Evolutionary conservation across 2,797 vertebrate genomes (phyloP), one percentile per base, ranked within the genome.

Genomic region (Chaenodraco wilsoni): DNA sequence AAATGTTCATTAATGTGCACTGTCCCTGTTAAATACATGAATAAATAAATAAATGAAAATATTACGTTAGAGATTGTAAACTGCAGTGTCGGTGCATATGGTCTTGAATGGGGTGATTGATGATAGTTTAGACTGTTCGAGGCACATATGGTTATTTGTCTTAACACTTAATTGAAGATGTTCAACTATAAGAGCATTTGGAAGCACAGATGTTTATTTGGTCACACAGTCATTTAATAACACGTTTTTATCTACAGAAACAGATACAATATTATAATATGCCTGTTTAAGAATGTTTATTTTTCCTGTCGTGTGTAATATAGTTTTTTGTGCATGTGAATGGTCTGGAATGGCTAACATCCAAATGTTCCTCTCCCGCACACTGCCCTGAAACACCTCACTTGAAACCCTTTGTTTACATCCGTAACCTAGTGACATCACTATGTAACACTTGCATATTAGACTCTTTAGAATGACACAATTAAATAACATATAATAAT

Each of bases 401-500:
- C 6, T 37, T 37, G 33, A 9, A 37, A 1, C 8, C 8, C 33
- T 37, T 37, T 37, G 33, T 37, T 33, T 33, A 6, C 33, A 6
- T 8, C 33, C 8, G 8, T 37, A 37, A 7, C 8, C 2, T 37
- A 37, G 33, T 37, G 33, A 9, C 33, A 37, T 37, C 33, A 37
- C 7, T 9, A 9, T 37, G 33, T 37, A 37, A 37, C 33, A 37
- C 5, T 37, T 6, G 33, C 33, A 37, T 37, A 7, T 37, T 9
- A 37, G 33, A 37, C 33, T 37, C 33, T 37, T 37, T 37, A 46
- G 76, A 67, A 74, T 40, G n/a, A 37, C 37, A 57, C 4, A 45
- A 21, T 57, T 49, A 59, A 72, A 12, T 31, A n/a, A 59, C 69
- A 10, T 31, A 33, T 31, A 71, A 72, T 71, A 74, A 67, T 66